Base-by-base conservation (phyloP, 2,797 vertebrate genomes). In the Rhinogobio ventralis region DNA sequence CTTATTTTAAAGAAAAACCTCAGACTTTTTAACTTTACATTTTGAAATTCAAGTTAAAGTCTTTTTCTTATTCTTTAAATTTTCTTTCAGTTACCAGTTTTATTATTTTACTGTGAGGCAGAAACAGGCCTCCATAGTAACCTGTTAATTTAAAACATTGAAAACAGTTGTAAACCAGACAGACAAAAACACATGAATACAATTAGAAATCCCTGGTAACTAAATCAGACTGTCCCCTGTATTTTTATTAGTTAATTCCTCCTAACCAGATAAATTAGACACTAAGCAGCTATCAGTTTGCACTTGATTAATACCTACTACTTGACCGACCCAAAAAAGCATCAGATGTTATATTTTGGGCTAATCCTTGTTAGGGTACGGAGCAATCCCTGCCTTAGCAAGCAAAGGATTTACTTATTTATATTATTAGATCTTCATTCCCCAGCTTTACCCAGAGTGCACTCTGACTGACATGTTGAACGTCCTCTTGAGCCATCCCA, bases 361-460 rank as follows among this genome's bases (percentile, higher is more conserved):
- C 46, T 88, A 84, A 88, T 89, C 88, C 79, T 30, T n/a, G 71
- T 73, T 80, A 79, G 83, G 67, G 73, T 68, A 45, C n/a, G 17
- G 51, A 79, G 28, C 51, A 82, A 73, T 88, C 83, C 64, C 23
- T 62, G 39, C 53, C 83, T 80, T 73, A 69, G 49, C 82, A 73
- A 85, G 81, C 72, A 81, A 81, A 82, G 53, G 85, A 88, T 86
- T 88, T 86, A 86, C 69, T 75, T 82, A 87, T 86, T 86, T 88
- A 87, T 86, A 85, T 75, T 67, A 76, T 75, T 71, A 45, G 75
- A 36, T 71, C 49, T 60, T 39, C 15, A 42, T n/a, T 51, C 81
- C 6, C 60, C 51, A 80, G 53, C 67, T 11, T 79, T 60, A 80
- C 83, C 80, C 83, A 81, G 80, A 67, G 19, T 72, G 85, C 71